Evolutionary conservation across 2,113 vertebrate species (phyloP).

Genomic region (Sitta europaea): DNA sequence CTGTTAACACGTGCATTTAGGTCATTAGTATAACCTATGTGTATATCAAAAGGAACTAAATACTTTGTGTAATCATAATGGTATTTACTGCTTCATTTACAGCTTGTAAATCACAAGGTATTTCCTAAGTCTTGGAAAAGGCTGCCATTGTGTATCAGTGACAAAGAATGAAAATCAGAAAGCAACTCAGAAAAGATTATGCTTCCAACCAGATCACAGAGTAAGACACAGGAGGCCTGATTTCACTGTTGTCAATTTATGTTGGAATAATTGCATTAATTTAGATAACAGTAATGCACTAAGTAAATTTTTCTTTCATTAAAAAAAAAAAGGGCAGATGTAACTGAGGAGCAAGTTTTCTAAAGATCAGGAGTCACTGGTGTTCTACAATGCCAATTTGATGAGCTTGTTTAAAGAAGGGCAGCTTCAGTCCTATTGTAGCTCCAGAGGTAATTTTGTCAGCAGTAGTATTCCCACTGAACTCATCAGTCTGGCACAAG

Average conservation of each 20-base stretch:
- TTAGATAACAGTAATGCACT: neutral
- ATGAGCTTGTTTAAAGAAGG: neutral
- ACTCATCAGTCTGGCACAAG: neutral
- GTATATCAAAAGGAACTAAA: conserved; percentile 30
- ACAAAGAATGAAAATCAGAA: neutral
- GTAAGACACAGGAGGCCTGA: neutral
- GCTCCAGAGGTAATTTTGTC: neutral
- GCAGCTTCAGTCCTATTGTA: neutral
- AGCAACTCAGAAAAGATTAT: neutral
- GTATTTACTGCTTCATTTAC: conserved; percentile 22
- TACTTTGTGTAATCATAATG: neutral
- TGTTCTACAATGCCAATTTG: neutral
- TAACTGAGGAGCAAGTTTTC: neutral
- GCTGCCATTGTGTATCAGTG: neutral
- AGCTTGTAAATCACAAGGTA: conserved; percentile 14
- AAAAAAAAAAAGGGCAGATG: neutral
- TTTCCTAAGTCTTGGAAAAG: conserved; percentile 4
- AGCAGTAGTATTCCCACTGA: neutral
- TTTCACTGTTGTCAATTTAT: neutral
- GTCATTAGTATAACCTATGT: neutral
- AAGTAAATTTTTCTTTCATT: neutral
- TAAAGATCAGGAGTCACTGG: neutral
- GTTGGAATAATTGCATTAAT: neutral
- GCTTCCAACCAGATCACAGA: conserved; percentile 8
- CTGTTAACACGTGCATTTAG: neutral